A percentile compares a stretch with the other conserved stretches of the same genome.
Evolutionary conservation across 2,888 invertebrate genomes (phyloP).

Genomic region (Gibbula magus): DNA sequence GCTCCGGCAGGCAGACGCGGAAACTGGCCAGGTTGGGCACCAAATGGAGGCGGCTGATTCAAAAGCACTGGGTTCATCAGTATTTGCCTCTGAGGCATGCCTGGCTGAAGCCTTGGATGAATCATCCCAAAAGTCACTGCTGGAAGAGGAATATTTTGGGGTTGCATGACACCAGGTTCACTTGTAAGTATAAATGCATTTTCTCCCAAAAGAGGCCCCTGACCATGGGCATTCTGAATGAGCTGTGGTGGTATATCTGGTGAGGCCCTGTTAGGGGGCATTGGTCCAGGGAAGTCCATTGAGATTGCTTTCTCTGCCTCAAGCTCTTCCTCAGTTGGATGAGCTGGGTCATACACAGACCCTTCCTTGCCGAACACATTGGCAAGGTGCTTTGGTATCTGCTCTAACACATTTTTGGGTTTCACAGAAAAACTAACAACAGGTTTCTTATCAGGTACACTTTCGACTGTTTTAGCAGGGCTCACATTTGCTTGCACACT

Average conservation of each 20-base stretch:
- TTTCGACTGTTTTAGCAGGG: no score
- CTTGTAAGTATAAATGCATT: conserved; percentile 12
- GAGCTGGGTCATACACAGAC: conserved; percentile 43
- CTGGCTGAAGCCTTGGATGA: conserved; percentile 45
- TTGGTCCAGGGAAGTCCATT: neutral
- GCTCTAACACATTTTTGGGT: conserved; percentile 36
- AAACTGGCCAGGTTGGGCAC: conserved; percentile 6
- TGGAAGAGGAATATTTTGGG: conserved; percentile 26
- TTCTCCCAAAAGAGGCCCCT: conserved; percentile 5
- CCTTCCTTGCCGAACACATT: conserved; percentile 17
- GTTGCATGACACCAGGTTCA: conserved; percentile 21
- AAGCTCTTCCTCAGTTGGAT: conserved; percentile 43
- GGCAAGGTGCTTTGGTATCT: conserved; percentile 35
- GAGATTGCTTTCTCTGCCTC: neutral
- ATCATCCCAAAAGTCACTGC: conserved; percentile 30
- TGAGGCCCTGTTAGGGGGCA: conserved; percentile 23
- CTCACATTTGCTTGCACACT: neutral
- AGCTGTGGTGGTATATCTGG: conserved; percentile 36
- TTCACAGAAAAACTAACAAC: neutral
- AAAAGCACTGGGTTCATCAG: conserved; percentile 56
- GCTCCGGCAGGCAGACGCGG: conserved; percentile 26
- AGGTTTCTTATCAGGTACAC: neutral
- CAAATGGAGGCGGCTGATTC: conserved; percentile 46
- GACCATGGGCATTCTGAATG: conserved; percentile 5
- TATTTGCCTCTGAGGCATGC: conserved; percentile 50